Evolutionary conservation across 2,888 invertebrate species (phyloP), one percentile per base, ranked within the genome.

Genomic region (Drosophila mimetica): DNA sequence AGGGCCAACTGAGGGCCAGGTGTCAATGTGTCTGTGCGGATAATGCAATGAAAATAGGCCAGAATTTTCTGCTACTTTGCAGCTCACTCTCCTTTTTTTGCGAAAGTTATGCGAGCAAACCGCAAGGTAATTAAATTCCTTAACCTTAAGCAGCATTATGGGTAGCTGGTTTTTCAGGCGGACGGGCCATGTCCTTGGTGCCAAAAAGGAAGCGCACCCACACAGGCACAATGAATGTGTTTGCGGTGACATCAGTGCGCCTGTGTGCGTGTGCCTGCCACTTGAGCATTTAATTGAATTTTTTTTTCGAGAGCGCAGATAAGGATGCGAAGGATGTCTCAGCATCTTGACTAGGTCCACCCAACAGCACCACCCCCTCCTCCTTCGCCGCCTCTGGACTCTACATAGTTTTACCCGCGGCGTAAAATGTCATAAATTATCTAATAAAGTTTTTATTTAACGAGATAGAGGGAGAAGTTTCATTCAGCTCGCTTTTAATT

Each of bases 241-340:
- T 71, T 82, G 71, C 59, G 79, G 67, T 76, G 79, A 58, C 76
- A 79, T 72, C 76, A 39, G 46, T 53, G 60, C 16, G 37, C 32
- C 39, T 50, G 53, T 54, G 57, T 65, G 46, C 39, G 77, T 79
- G 77, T 79, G 76, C 79, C 79, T 79, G 71, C 69, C 75, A 82
- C 79, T 79, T 83, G 77, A 83, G 79, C 74, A 79, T 79, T 79
- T 79, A 79, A 79, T 79, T 79, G 83, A 79, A 83, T 79, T 79
- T 79, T 79, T 79, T 79, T 77, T 50, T 53, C 7, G 25, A 25
- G 37, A 64, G 65, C 34, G 28, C 41, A 66, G 67, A 54, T 66
- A 66, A 66, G 67, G 46, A 47, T 25, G 47, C 54, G 60, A 37
- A 59, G 60, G 60, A 41, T 48, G 64, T 36, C 28, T 18, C 60